phyloP scores from a whole-genome alignment of 2,888 invertebrate species.

The Cephus pulcher region DNA sequence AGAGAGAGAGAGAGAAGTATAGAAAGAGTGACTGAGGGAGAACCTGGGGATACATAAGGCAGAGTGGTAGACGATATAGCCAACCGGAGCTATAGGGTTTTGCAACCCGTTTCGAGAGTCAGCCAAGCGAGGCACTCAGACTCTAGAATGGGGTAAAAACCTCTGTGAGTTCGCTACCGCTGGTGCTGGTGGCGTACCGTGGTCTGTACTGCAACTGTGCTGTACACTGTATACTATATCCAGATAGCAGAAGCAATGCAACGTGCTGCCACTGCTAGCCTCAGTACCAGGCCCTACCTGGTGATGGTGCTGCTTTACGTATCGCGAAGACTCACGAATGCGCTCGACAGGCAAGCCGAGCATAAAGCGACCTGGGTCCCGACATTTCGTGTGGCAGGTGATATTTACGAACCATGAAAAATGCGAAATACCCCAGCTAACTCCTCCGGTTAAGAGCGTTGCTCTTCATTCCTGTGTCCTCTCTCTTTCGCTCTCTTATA shows the following conservation, averaged over 20 bases:
- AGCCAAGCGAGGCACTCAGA: constrained; percentile 63
- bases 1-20: constrained; percentile 3
- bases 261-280: no score
- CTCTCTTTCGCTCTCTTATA: constrained; percentile 17
- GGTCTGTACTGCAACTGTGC: no score
- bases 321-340: constrained; percentile 51
- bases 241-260: no score
- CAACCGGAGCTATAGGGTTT: constrained; percentile 30
- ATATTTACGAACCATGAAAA: constrained; percentile 62
- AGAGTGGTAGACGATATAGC: constrained; percentile 18
- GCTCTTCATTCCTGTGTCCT: constrained; percentile 1
- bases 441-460: no score
- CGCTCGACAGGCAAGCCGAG: constrained; percentile 54
- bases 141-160: constrained; percentile 61
- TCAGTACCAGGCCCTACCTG: no score
- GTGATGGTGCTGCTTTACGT: constrained; percentile 35
- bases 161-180: constrained; percentile 50
- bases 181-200: no score
- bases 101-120: constrained; percentile 61
- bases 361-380: constrained; percentile 54
- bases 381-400: background rate
- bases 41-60: constrained; percentile 17
- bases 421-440: constrained; percentile 17
- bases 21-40: constrained; percentile 32
- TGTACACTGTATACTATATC: no score